Evolutionary conservation across 92 coral and sea anemone species (phyloP).

Genomic region (Zoanthus solanderi): DNA sequence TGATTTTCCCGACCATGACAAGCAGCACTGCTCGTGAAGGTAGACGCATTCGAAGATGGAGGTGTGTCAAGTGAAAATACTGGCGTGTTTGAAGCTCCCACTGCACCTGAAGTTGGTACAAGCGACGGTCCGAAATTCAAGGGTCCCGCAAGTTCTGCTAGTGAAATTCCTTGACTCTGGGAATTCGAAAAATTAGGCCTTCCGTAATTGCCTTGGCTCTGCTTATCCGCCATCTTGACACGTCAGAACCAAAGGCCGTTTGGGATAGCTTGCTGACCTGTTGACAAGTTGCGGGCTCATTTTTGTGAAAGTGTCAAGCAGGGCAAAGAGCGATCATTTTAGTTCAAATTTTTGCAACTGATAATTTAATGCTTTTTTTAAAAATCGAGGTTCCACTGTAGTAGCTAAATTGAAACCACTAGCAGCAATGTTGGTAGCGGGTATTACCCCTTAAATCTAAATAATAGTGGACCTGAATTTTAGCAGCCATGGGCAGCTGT

Average conservation of each 20-base stretch:
- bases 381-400: too few species aligned
- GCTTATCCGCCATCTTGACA: constrained; percentile 99
- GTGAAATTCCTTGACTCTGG: constrained; percentile 76
- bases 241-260: constrained; percentile 72
- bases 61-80: neutral
- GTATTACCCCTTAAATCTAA: too few species aligned
- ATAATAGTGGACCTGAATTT: too few species aligned
- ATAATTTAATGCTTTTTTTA: too few species aligned
- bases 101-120: constrained; percentile 72
- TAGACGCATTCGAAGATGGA: constrained; percentile 21
- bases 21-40: neutral
- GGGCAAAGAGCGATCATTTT: too few species aligned
- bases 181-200: constrained; percentile 65
- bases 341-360: too few species aligned
- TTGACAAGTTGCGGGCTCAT: constrained; percentile 38
- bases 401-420: too few species aligned
- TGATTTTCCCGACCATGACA: constrained; percentile 18
- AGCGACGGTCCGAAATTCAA: constrained; percentile 89
- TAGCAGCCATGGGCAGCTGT: too few species aligned
- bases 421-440: too few species aligned
- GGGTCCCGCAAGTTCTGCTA: constrained; percentile 77
- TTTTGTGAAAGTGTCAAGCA: neutral
- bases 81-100: constrained; percentile 44
- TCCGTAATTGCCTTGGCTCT: constrained; percentile 54
- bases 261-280: constrained; percentile 38